Evolutionary conservation across 2,797 vertebrate species (phyloP).

Genomic region (Bufotes viridis): DNA sequence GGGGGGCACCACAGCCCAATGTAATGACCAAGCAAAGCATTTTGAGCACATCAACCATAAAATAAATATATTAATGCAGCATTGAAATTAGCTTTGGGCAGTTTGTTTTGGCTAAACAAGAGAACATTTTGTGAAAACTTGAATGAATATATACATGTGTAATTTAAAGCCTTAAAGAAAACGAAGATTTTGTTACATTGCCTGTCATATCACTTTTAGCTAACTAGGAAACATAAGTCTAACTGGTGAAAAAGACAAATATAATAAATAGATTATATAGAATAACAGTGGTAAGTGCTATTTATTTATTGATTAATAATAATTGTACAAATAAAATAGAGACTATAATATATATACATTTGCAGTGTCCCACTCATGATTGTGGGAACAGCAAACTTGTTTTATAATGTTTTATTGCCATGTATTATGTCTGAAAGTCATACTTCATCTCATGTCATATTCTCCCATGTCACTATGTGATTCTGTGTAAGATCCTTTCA

Average conservation of each 20-base stretch:
- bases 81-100: neutral
- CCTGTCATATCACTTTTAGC: neutral
- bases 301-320: neutral
- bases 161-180: neutral
- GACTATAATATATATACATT: too few relatives aligned
- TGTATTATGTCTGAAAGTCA: too few relatives aligned
- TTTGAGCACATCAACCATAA: neutral
- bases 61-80: neutral
- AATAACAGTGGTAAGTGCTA: neutral
- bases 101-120: constrained; percentile 20
- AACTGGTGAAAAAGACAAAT: neutral
- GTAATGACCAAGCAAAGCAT: neutral
- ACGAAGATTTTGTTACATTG: neutral
- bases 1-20: constrained; percentile 15
- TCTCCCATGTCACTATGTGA: too few relatives aligned
- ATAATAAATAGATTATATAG: neutral
- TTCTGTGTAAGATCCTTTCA: too few relatives aligned
- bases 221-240: neutral
- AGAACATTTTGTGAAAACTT: constrained; percentile 3
- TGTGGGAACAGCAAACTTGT: too few relatives aligned
- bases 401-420: too few relatives aligned
- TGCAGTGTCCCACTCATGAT: too few relatives aligned
- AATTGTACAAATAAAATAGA: neutral
- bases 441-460: too few relatives aligned
- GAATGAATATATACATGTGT: constrained; percentile 33